Percentiles rank a stretch among this genome's conserved stretches.
These are phyloP conservation scores for Lepidotrigona ventralis DNA, from an alignment of 1,140 invertebrate genomes.

Conservation along the genomic window DNA sequence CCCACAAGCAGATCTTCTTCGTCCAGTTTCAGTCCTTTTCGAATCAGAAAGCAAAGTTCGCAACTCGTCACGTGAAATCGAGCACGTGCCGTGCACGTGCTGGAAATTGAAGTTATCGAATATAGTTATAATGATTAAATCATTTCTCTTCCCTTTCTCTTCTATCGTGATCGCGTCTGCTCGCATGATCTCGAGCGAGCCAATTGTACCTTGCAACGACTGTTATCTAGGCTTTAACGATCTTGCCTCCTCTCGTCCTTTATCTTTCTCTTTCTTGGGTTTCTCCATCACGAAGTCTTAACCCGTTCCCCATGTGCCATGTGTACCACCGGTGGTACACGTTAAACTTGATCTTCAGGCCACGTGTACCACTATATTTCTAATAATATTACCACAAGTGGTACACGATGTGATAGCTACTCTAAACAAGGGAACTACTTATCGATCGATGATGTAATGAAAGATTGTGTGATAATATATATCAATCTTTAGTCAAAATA, in stretches of 20 bases:
- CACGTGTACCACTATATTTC: too few relatives aligned
- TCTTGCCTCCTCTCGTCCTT: constrained; percentile 65
- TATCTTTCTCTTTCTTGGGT: constrained; percentile 7
- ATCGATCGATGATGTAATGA: too few relatives aligned
- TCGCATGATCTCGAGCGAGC: constrained; percentile 56
- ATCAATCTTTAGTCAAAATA: too few relatives aligned
- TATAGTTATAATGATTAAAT: not conserved
- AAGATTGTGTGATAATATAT: too few relatives aligned
- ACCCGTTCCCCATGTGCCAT: too few relatives aligned
- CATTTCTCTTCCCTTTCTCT: constrained; percentile 14
- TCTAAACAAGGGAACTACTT: too few relatives aligned
- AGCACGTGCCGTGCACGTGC: not conserved
- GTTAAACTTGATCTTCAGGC: too few relatives aligned
- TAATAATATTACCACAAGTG: too few relatives aligned
- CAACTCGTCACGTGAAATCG: too few relatives aligned
- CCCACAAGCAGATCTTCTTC: not conserved
- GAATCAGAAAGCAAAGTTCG: not conserved
- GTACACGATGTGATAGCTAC: too few relatives aligned
- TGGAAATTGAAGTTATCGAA: not conserved
- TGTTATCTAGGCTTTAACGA: constrained; percentile 74
- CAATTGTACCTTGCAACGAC: constrained; percentile 73
- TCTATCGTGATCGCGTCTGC: constrained; percentile 17
- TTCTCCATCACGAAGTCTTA: not conserved
- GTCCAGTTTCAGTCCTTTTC: not conserved
- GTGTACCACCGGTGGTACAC: too few relatives aligned